Evolutionary conservation across 2,113 vertebrate genomes (phyloP).

Genomic region (Caranx ignobilis): DNA sequence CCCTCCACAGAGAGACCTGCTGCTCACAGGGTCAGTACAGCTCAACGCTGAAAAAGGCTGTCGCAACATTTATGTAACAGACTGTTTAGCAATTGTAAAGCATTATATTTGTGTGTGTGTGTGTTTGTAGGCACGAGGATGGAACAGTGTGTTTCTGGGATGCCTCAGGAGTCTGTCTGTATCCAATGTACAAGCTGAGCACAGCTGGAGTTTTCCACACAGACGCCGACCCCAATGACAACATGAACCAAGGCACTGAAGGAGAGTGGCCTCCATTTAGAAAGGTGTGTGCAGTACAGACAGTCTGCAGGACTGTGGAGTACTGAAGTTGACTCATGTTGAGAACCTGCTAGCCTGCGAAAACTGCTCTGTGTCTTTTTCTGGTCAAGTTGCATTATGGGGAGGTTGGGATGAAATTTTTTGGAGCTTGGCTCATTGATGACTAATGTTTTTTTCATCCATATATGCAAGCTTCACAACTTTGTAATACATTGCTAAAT

Average conservation of each 20-base stretch:
- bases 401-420: background rate
- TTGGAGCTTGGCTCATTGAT: background rate
- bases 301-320: background rate
- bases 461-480: background rate
- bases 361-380: background rate
- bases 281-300: constrained; percentile 84
- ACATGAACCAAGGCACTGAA: constrained; percentile 89
- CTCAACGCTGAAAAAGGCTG: background rate
- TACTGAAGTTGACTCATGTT: no score
- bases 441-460: background rate
- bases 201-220: constrained; percentile 93
- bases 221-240: constrained; percentile 92
- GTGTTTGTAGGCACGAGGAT: constrained; percentile 90
- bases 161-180: constrained; percentile 94
- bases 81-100: no score
- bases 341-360: background rate
- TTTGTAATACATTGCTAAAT: background rate
- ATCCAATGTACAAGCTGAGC: constrained; percentile 94
- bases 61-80: background rate
- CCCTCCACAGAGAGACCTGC: constrained; percentile 94
- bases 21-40: constrained; percentile 93
- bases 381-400: background rate
- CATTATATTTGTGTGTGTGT: background rate
- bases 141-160: constrained; percentile 98
- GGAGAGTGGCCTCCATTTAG: constrained; percentile 97